Conservation (phyloP, 2,797 vertebrate species). For the Tragopan temminckii region DNA sequence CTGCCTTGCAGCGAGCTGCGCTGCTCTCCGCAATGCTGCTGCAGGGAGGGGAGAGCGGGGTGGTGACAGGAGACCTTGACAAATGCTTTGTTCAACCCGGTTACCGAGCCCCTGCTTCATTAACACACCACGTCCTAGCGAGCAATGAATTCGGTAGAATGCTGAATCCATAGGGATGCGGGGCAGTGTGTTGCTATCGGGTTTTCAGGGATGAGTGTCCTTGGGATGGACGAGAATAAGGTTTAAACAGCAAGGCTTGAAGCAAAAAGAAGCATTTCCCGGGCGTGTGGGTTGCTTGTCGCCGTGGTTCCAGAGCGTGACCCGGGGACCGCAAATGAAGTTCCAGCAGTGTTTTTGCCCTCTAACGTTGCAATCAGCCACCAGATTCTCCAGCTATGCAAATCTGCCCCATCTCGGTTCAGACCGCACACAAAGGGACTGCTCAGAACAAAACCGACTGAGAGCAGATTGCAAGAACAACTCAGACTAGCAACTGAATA, state of each 20-base stretch:
- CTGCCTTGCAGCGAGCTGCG: not conserved
- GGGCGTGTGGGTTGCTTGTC: not conserved
- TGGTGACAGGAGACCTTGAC: constrained; percentile 61
- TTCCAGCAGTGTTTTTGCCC: not conserved
- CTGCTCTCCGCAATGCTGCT: constrained; percentile 43
- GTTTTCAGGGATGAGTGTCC: not conserved
- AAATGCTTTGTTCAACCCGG: constrained; percentile 49
- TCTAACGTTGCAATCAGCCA: not conserved
- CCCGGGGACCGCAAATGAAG: not conserved
- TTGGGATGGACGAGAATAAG: not conserved
- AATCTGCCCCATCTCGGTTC: not conserved
- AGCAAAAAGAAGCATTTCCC: not conserved
- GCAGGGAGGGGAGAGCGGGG: constrained; percentile 54
- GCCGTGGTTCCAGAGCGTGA: not conserved
- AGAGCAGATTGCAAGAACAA: constrained; percentile 30
- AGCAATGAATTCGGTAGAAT: not conserved
- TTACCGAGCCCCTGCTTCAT: not conserved
- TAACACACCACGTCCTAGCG: not conserved
- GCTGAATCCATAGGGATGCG: not conserved
- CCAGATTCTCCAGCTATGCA: not conserved
- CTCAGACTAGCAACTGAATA: constrained; percentile 24
- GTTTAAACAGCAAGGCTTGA: not conserved
- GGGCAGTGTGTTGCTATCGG: not conserved
- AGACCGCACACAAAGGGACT: not conserved
- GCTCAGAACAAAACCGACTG: not conserved